phyloP scores from a whole-genome alignment of 2,113 vertebrate species.

The Cyprinus carpio region DNA sequence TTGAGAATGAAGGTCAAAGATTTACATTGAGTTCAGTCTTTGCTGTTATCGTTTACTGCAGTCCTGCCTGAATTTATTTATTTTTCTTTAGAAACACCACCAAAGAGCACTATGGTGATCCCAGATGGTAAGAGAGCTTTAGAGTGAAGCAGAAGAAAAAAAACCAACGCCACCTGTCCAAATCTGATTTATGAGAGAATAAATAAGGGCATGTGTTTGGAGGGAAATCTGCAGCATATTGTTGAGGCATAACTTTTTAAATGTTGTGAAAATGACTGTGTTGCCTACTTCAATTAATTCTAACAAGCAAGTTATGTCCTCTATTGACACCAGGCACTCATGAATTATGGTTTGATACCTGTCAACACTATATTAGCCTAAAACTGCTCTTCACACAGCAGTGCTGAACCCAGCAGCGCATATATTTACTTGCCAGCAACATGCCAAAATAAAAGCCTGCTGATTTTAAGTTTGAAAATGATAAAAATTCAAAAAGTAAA shows the following conservation, averaged over 20 bases:
- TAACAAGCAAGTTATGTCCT: slow-evolving; percentile 17
- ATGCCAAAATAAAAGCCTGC: too few relatives aligned
- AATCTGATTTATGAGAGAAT: slow-evolving; percentile 48
- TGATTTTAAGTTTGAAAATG: too few relatives aligned
- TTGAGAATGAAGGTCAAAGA: slow-evolving; percentile 22
- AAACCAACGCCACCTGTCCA: slow-evolving; percentile 22
- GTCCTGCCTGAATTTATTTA: background rate
- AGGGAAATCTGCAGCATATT: slow-evolving; percentile 29
- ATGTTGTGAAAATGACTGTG: background rate
- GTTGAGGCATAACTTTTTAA: slow-evolving; percentile 11
- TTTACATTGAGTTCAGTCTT: background rate
- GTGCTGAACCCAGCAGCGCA: too few relatives aligned
- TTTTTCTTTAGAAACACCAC: slow-evolving; percentile 23
- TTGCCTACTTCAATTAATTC: slow-evolving; percentile 31
- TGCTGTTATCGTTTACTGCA: slow-evolving; percentile 17
- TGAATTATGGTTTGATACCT: slow-evolving; percentile 43
- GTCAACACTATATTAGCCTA: slow-evolving; percentile 45
- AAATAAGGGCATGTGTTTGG: slow-evolving; percentile 33
- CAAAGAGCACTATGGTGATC: slow-evolving; percentile 25
- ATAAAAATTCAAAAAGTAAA: too few relatives aligned
- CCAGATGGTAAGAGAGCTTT: slow-evolving; percentile 21
- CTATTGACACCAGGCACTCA: slow-evolving; percentile 32
- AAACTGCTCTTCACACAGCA: background rate
- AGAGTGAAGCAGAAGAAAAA: slow-evolving; percentile 1
- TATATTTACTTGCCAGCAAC: too few relatives aligned